Evolutionary conservation across 2,113 vertebrate species (phyloP).

Genomic region (Clarias batrachus): DNA sequence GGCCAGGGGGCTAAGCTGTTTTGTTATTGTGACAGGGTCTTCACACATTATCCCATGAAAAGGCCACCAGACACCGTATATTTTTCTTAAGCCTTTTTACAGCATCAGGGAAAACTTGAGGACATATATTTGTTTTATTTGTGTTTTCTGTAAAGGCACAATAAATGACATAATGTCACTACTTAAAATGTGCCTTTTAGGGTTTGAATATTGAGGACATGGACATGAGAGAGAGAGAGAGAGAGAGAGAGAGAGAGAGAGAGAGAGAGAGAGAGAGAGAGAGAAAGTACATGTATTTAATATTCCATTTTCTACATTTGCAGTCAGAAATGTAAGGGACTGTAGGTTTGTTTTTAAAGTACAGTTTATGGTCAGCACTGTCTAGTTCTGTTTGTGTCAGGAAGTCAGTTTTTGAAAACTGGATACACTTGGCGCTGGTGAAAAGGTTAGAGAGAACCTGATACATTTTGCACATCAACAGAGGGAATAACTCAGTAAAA

Average conservation of each 20-base stretch:
- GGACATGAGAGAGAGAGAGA: neutral
- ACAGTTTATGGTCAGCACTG: neutral
- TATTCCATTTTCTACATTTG: neutral
- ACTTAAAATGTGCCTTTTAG: neutral
- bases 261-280: neutral
- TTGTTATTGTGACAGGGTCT: constrained; percentile 55
- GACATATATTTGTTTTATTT: constrained; percentile 1
- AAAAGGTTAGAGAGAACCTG: neutral
- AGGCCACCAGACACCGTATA: constrained; percentile 24
- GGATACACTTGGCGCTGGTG: neutral
- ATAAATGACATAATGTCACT: constrained; percentile 12
- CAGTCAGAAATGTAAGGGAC: neutral
- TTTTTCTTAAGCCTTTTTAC: constrained; percentile 46
- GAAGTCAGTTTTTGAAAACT: neutral
- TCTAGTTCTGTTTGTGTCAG: neutral
- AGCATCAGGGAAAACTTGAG: constrained; percentile 9
- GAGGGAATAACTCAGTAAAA: constrained; percentile 8
- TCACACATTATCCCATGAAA: constrained; percentile 51
- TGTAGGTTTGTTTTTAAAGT: neutral
- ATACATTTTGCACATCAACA: neutral
- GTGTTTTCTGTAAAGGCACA: constrained; percentile 11
- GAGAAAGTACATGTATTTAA: neutral
- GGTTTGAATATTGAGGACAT: neutral
- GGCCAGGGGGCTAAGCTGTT: constrained; percentile 43
- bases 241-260: neutral